Percentiles rank a stretch among this genome's conserved stretches.
Conservation (phyloP, 2,797 vertebrate genomes). For the Danio albolineatus region DNA sequence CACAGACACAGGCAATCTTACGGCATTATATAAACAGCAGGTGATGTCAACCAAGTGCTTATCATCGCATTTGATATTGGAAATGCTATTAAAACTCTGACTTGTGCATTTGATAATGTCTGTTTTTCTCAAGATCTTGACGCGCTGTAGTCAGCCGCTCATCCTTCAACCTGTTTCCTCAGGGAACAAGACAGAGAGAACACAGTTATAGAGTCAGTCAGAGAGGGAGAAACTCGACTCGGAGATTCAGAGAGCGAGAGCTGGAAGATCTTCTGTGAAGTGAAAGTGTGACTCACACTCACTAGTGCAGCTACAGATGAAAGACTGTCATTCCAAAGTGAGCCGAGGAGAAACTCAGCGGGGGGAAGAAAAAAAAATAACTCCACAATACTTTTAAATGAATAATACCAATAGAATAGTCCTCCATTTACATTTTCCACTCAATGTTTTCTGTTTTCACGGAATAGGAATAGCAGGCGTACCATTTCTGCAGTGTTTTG, state of each 20-base stretch:
- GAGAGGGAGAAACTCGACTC: conserved; percentile 20
- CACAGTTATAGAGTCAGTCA: conserved; percentile 46
- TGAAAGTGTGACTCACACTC: conserved; percentile 43
- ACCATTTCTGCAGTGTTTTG: conserved; percentile 40
- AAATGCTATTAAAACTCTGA: conserved; percentile 50
- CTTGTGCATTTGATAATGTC: conserved; percentile 46
- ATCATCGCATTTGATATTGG: conserved; percentile 45
- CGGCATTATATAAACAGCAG: conserved; percentile 32
- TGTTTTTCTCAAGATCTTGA: conserved; percentile 53
- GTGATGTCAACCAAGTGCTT: conserved; percentile 38
- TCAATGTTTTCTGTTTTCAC: conserved; percentile 28
- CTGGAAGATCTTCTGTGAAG: conserved; percentile 42
- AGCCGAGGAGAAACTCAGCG: conserved; percentile 42
- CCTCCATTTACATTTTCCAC: conserved; percentile 48
- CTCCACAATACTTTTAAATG: conserved; percentile 47
- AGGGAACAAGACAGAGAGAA: conserved; percentile 48
- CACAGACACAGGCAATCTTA: neutral
- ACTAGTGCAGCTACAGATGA: conserved; percentile 43
- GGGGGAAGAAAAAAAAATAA: conserved; percentile 5
- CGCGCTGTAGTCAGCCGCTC: conserved; percentile 47
- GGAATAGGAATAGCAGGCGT: conserved; percentile 26
- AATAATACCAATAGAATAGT: conserved; percentile 52
- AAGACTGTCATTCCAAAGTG: conserved; percentile 54
- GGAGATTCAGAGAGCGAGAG: conserved; percentile 30
- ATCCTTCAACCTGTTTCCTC: conserved; percentile 53